Base-by-base conservation (phyloP, 2,888 invertebrate species). In the Drosophila prostipennis region DNA sequence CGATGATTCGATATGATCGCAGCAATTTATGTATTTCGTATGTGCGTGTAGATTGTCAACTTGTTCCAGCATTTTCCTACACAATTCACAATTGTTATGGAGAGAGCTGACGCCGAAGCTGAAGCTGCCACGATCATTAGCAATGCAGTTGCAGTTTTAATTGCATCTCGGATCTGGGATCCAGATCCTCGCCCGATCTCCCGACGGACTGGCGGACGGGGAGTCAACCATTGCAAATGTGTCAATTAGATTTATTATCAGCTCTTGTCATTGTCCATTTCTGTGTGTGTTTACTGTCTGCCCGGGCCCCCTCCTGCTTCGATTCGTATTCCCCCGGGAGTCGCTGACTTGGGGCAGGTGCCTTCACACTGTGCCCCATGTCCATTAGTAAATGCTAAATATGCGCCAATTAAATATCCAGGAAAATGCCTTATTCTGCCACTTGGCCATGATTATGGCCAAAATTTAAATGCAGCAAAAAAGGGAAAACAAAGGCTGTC, bases 231-330 rank as follows among this genome's bases (percentile, higher is more conserved):
- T 77, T 80, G 87, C 89, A 90, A 90, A 91, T 91, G 91, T 91
- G 91, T 91, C 91, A 91, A 91, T 91, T 91, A 91, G 91, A 91
- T 91, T 91, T 91, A 91, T 91, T 91, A 91, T 91, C 91, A 89
- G 77, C 84, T 73, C 75, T 77, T 72, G 51, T 39, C 53, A 61
- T 40, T 51, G 48, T 42, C 67, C 55, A 72, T 72, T 72, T 49
- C 64, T 52, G 63, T 71, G 71, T 70, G 58, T 57, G 73, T 65
- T 42, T 26, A 37, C 55, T 46, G 53, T 43, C 55, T 56, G 39
- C 68, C 49, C 55, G 52, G 39, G 65, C 49, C 7, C 34, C 64
- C 29, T 13, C 37, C 64, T 39, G 34, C 19, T 7, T 16, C 14
- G 29, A 4, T 52, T 40, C 54, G 56, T 69, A 67, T 79, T 72